Base-by-base conservation (phyloP, 37 sponge, comb jelly and placozoan species). In the Ephydatia muelleri region DNA sequence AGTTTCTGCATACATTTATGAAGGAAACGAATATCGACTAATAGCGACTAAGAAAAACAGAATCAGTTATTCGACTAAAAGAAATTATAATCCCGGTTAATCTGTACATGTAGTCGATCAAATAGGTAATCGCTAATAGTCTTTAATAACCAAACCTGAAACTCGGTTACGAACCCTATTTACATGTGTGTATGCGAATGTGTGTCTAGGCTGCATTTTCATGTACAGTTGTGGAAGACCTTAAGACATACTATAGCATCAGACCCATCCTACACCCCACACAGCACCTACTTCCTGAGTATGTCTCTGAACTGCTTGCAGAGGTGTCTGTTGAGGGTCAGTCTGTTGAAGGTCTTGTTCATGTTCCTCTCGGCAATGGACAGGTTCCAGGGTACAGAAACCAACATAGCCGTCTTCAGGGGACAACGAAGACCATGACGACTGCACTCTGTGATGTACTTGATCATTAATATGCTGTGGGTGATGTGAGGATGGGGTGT, bases 321-420 rank as follows among this genome's bases (percentile, higher is more conserved):
- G 23, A 92, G 80, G 43, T 73, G 68, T 3, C 82, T 74, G 72
- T 57, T 83, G 76, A 92, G 37, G 0, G 79, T 83, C 39, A 76
- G 80, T 35, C 83, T 87, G 76, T 87, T 92, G 81, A 92, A 21
- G n/a, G 80, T 47, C 11, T 67, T 29, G 25, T 68, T 65, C 14
- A 81, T 36, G 22, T 80, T 80, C 72, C 76, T 73, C 0, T 80
- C 47, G 6, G 88, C 43, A 0, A 49, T 72, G 31, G 27, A 3
- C 65, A 87, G 49, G n/a, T 84, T 75, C 92, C 92, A 92, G 39
- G 83, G 27, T 14, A 69, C 81, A 0, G 92, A 92, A 81, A 84
- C 34, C 49, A 84, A 68, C 16, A 92, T 71, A 38, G 69, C 70
- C n/a, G 88, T 84, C 39, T 67, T 79, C 22, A 84, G 21, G 47